Base-by-base conservation (phyloP, 2,888 invertebrate species). In the Galeruca laticollis region DNA sequence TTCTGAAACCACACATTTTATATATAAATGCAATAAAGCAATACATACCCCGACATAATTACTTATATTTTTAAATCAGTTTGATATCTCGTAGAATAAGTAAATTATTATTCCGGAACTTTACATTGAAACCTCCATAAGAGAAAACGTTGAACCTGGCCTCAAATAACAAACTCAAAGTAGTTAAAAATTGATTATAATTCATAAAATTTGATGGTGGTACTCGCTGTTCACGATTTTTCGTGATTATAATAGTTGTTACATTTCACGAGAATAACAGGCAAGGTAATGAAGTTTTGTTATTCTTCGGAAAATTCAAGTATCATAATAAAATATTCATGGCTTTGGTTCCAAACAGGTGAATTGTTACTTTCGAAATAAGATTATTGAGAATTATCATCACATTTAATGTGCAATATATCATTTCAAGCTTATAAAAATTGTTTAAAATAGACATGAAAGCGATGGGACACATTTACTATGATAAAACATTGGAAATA, bases 191-290 rank as follows among this genome's bases (percentile, higher is more conserved):
- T 40, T 65, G 65, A 59, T 65, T 65, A 49, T 59, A 35, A 26
- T 15, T 31, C 59, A 54, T 65, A 49, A 65, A 59, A 65, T 65
- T 59, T 11, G 57, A 59, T 65, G 35, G 65, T 59, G 65, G 57
- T 65, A 59, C 37, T 59, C 65, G 51, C 59, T 65, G 59, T 49
- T 65, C 47, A 47, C 47, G 56, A 64, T 64, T 56, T 64, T 64
- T 57, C 64, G 64, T 64, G 64, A 64, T 64, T 56, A 64, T 57
- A 64, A 64, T 57, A 64, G 56, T 57, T 64, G 64, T 64, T 64
- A 56, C 64, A 64, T 64, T 56, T 64, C 56, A 56, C 64, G 43
- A 40, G n/a, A 64, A 40, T 64, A 56, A 57, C 40, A 31, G 64
- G 31, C 37, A 31, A 26, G 10, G 56, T 43, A 43, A 18, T 57